These are phyloP conservation scores for Epinephelus coioides DNA, from an alignment of 2,797 vertebrate genomes.

Conservation along the genomic window DNA sequence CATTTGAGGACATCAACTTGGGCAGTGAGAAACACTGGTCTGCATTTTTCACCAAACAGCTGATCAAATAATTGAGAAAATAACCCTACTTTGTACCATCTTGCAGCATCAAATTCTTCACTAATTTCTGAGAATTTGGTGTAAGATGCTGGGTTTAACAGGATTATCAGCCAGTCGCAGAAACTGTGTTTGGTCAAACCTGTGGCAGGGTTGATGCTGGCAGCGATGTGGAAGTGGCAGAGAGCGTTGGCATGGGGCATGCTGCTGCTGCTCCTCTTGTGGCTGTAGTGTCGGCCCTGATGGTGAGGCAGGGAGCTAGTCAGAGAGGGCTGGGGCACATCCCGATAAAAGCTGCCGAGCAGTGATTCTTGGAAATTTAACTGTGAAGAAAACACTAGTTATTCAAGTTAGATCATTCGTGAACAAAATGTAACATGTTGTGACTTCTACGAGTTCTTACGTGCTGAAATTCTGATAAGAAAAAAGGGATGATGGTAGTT, in stretches of 20 bases:
- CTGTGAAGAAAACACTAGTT: conserved; percentile 71
- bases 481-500: not conserved
- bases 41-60: too few relatives aligned
- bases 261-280: conserved; percentile 83
- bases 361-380: conserved; percentile 89
- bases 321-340: conserved; percentile 87
- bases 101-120: conserved; percentile 1
- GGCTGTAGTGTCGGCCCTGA: conserved; percentile 90
- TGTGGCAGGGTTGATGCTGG: conserved; percentile 99
- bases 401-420: not conserved
- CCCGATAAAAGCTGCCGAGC: conserved; percentile 79
- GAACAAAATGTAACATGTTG: not conserved
- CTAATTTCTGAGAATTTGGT: not conserved
- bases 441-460: not conserved
- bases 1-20: too few relatives aligned
- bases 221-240: conserved; percentile 99
- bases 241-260: conserved; percentile 92
- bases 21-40: too few relatives aligned
- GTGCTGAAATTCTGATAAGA: not conserved
- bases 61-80: too few relatives aligned
- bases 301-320: conserved; percentile 90
- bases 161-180: not conserved
- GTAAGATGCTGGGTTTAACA: not conserved
- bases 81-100: not conserved
- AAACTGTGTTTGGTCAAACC: conserved; percentile 80